Percentiles rank a stretch among this genome's conserved stretches.
These are phyloP conservation scores for Diadegma fenestrale DNA, from an alignment of 2,888 invertebrate genomes.

Conservation along the genomic window DNA sequence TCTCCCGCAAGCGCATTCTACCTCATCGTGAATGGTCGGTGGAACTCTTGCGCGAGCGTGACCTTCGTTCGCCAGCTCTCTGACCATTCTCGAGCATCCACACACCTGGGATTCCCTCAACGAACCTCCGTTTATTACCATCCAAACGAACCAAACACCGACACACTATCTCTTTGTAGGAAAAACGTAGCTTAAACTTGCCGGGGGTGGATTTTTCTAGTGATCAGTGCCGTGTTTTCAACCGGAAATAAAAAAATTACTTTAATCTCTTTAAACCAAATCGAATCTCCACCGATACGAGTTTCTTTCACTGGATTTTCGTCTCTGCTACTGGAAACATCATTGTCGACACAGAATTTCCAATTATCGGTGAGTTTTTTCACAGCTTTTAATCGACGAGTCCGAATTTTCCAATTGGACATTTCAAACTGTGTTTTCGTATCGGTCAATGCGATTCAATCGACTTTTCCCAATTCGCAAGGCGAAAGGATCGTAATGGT, in stretches of 20 bases:
- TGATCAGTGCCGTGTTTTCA: not conserved
- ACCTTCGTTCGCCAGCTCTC: constrained; percentile 60
- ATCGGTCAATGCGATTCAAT: not conserved
- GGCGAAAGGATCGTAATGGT: no score
- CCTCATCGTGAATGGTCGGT: constrained; percentile 56
- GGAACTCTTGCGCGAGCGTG: constrained; percentile 39
- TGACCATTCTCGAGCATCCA: constrained; percentile 22
- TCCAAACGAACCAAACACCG: not conserved
- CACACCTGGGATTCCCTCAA: not conserved
- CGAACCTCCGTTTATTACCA: not conserved
- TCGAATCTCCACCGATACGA: not conserved
- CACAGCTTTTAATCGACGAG: not conserved
- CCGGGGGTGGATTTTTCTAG: not conserved
- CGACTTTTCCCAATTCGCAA: no score
- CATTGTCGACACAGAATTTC: not conserved
- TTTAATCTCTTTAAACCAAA: not conserved
- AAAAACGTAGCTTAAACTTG: not conserved
- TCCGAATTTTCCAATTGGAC: not conserved
- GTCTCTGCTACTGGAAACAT: not conserved
- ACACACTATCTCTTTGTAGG: not conserved
- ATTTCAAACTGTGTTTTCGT: not conserved
- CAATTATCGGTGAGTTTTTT: not conserved
- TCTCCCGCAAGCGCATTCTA: constrained; percentile 19
- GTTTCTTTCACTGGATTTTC: constrained; percentile 6
- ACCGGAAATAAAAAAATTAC: not conserved